Base-by-base conservation (phyloP, 1,140 invertebrate genomes). In the Heliconius nattereri region DNA sequence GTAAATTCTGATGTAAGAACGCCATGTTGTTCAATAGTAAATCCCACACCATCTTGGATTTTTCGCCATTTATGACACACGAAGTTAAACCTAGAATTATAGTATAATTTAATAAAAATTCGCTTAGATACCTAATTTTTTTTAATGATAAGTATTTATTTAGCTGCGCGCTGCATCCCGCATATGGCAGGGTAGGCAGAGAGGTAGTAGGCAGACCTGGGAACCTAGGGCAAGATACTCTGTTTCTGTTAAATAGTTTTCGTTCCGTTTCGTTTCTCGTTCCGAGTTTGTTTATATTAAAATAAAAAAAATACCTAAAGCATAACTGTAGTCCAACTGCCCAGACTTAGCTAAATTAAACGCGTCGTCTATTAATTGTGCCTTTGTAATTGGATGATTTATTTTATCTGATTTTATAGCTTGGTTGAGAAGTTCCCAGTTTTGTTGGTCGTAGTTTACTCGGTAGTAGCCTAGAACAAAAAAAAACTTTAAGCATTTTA, bases 361-460 rank as follows among this genome's bases (percentile, higher is more conserved):
- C 1, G 97, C 95, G 92, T 99, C 98, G 85, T 98, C 97, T 13
- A 99, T 95, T 1, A 98, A 88, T 85, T 98, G 97, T 0, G 97
- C 98, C 66, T 97, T 95, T 78, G 97, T 97, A 0, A 97, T 92
- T 1, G 96, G 92, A 1, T 95, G 84, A 8, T 81, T 84, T 7
- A 90, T 76, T 8, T 66, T 35, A 0, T 85, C 86, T 0, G 86
- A 86, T 70, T 95, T 95, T 0, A 97, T 93, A 40, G 96, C 95
- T 8, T 94, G 83, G n/a, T 95, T 95, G 0, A 98, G 89, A 0
- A 95, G 86, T 40, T 94, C 85, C 97, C 97, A 98, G 85, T 97
- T 97, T 2, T 87, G 83, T 57, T 94, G 84, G 78, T 97, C 96
- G 85, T 98, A 98, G 90, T 97, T 98, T 0, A 97, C 97, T 19